A percentile compares a stretch with the other conserved stretches of the same genome.
These are phyloP conservation scores for Sericinus montela DNA, from an alignment of 2,888 invertebrate genomes.

Conservation along the genomic window DNA sequence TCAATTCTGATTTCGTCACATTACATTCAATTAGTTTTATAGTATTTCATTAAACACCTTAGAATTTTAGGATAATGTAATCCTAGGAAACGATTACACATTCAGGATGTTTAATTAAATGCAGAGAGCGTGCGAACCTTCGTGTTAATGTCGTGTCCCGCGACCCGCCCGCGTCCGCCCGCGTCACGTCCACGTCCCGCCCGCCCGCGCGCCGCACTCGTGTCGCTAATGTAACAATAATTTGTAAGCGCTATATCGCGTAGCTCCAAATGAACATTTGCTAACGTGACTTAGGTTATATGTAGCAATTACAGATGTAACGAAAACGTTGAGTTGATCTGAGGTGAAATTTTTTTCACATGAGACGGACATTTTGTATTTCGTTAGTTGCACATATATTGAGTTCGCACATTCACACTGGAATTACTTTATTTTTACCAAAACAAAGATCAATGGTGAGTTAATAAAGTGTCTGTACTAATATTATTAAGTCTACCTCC, in stretches of 20 bases:
- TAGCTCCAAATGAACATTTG: neutral
- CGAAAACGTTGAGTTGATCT: too few relatives aligned
- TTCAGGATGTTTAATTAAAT: constrained; percentile 31
- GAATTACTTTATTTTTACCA: too few relatives aligned
- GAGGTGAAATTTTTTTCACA: too few relatives aligned
- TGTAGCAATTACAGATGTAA: neutral
- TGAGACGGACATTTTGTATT: too few relatives aligned
- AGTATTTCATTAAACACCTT: too few relatives aligned
- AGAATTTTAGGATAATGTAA: constrained; percentile 7
- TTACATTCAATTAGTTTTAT: too few relatives aligned
- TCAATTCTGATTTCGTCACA: too few relatives aligned
- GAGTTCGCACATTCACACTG: too few relatives aligned
- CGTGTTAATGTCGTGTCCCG: constrained; percentile 6
- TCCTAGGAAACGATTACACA: constrained; percentile 24
- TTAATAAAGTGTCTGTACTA: too few relatives aligned
- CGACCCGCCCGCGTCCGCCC: neutral
- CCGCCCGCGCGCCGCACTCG: neutral
- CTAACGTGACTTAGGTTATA: neutral
- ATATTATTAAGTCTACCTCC: too few relatives aligned
- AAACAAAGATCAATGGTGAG: too few relatives aligned
- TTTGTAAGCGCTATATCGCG: neutral
- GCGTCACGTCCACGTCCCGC: neutral
- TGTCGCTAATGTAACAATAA: neutral
- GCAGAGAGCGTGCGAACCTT: constrained; percentile 12
- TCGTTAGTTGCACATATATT: too few relatives aligned